Conservation (phyloP, 2,113 vertebrate species). For the Sinocyclocheilus rhinocerous region DNA sequence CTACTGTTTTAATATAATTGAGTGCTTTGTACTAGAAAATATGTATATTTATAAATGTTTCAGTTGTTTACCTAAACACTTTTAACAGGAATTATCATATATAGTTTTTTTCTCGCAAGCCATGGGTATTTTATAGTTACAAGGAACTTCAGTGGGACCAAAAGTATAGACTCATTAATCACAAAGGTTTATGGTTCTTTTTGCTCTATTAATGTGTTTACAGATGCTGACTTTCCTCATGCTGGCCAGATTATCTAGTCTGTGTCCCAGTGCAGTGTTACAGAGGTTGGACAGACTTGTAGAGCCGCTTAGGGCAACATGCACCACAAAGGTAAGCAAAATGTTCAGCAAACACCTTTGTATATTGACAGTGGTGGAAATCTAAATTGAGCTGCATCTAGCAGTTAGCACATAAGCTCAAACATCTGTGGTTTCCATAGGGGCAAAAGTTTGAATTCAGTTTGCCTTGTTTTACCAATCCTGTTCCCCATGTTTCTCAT, state of each 20-base stretch:
- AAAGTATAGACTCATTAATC: neutral
- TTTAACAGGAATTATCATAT: neutral
- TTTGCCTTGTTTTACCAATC: neutral
- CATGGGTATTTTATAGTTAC: neutral
- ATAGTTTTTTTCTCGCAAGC: neutral
- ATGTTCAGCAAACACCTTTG: neutral
- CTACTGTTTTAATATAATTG: neutral
- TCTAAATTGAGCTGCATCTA: too few species aligned
- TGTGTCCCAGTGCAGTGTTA: conserved; percentile 96
- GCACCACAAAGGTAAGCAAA: conserved; percentile 83
- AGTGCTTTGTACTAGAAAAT: neutral
- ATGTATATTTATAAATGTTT: neutral
- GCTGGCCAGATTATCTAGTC: conserved; percentile 92
- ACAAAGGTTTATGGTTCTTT: neutral
- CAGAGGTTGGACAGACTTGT: conserved; percentile 96
- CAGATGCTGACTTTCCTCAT: conserved; percentile 99
- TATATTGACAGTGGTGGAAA: neutral
- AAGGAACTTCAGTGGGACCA: neutral
- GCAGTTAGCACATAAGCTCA: neutral
- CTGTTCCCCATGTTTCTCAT: neutral
- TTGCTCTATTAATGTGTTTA: neutral
- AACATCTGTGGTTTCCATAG: neutral
- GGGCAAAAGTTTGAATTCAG: neutral
- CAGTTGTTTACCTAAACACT: neutral
- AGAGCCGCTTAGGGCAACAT: conserved; percentile 87